A percentile compares a stretch with the other conserved stretches of the same genome.
These are phyloP conservation scores for Acrobasis repandana DNA, from an alignment of 2,888 invertebrate species.

Conservation along the genomic window DNA sequence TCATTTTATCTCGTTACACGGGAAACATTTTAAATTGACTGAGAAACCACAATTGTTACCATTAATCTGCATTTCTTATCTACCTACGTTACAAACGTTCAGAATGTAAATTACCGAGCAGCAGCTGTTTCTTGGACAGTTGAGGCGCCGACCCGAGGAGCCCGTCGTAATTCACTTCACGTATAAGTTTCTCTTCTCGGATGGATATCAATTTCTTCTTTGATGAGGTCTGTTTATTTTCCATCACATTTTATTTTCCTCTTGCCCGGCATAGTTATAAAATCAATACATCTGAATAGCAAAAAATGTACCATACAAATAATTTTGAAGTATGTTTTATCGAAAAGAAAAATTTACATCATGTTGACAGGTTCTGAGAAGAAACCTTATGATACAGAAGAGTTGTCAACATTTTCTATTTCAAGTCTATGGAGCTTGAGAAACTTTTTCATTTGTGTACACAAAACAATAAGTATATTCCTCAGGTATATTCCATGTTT, in stretches of 20 bases:
- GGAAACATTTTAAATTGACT: too few species aligned
- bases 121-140: conserved; percentile 50
- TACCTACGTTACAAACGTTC: conserved; percentile 3
- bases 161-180: conserved; percentile 61
- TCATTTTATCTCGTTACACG: too few species aligned
- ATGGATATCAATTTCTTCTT: conserved; percentile 67
- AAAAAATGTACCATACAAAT: conserved; percentile 41
- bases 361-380: conserved; percentile 49
- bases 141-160: conserved; percentile 42
- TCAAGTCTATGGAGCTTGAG: conserved; percentile 26
- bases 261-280: conserved; percentile 69
- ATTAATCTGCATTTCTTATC: too few species aligned
- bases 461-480: too few species aligned
- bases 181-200: conserved; percentile 66
- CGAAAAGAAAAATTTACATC: conserved; percentile 52
- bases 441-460: too few species aligned
- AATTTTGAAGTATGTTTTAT: conserved; percentile 45
- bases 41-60: too few species aligned
- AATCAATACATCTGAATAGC: conserved; percentile 42
- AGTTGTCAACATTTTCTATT: conserved; percentile 32
- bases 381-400: conserved; percentile 22
- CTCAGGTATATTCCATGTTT: too few species aligned
- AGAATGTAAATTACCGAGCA: conserved; percentile 48
- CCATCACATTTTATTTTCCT: conserved; percentile 78
- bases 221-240: conserved; percentile 72